Conservation (phyloP, 2,888 invertebrate genomes). For the Plemyria rubiginata region DNA sequence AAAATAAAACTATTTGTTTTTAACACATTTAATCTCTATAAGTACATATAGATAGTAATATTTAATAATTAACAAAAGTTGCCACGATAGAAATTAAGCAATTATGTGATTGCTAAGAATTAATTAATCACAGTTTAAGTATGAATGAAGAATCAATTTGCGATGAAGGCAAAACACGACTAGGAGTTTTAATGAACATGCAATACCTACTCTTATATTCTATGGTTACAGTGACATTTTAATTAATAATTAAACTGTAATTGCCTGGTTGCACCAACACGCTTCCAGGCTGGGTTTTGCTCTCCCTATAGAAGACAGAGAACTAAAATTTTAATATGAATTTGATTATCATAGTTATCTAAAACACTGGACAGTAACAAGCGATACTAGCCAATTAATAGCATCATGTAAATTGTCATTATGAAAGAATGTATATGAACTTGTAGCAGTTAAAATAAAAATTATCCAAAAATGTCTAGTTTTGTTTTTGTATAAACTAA, state of each 20-base stretch:
- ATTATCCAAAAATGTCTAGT: not conserved
- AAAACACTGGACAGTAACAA: not conserved
- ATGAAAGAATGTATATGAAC: too few relatives aligned
- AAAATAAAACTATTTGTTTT: conserved; percentile 9
- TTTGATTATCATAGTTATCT: not conserved
- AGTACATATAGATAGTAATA: conserved; percentile 3
- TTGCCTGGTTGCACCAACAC: conserved; percentile 4
- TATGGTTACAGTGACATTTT: conserved; percentile 14
- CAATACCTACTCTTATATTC: conserved; percentile 21
- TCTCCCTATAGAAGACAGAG: too few relatives aligned
- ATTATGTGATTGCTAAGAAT: conserved; percentile 26
- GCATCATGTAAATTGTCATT: too few relatives aligned
- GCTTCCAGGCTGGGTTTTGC: not conserved
- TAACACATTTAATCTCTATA: conserved; percentile 26
- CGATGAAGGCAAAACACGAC: conserved; percentile 20
- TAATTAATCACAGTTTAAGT: conserved; percentile 40
- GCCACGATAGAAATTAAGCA: conserved; percentile 11
- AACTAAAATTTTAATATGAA: not conserved
- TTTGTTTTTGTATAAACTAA: not conserved
- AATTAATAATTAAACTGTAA: not conserved
- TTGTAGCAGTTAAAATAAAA: too few relatives aligned
- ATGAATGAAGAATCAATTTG: conserved; percentile 15
- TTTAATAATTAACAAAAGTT: conserved; percentile 14
- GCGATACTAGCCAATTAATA: too few relatives aligned
- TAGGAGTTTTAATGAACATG: conserved; percentile 11